These are phyloP conservation scores for Argopecten irradians DNA, from an alignment of 1,140 invertebrate genomes.

Conservation along the genomic window DNA sequence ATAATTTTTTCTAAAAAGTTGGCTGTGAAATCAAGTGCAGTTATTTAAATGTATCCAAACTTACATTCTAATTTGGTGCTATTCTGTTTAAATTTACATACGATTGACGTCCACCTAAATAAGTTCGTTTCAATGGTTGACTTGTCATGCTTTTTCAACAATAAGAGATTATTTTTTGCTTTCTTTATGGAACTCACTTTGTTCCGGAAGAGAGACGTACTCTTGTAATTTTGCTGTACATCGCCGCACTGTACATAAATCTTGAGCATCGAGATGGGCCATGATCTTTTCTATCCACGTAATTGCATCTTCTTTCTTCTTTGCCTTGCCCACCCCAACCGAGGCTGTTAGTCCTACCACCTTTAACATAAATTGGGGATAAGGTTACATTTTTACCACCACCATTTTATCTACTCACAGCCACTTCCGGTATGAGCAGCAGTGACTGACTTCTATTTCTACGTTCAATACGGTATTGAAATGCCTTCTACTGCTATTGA, in stretches of 20 bases:
- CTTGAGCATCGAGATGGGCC: constrained; percentile 70
- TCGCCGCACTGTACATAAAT: constrained; percentile 59
- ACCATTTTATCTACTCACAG: too few species aligned
- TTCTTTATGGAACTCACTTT: constrained; percentile 46
- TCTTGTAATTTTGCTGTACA: constrained; percentile 45
- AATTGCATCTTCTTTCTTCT: constrained; percentile 55
- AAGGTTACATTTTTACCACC: not conserved
- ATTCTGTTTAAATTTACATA: too few species aligned
- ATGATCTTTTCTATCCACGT: constrained; percentile 65
- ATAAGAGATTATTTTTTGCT: too few species aligned
- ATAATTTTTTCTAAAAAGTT: too few species aligned
- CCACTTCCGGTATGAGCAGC: not conserved
- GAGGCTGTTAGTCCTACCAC: constrained; percentile 76
- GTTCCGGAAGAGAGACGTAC: constrained; percentile 56
- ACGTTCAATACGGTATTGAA: too few species aligned
- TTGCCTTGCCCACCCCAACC: constrained; percentile 73
- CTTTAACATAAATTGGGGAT: constrained; percentile 49
- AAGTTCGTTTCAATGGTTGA: too few species aligned
- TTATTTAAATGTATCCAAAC: too few species aligned
- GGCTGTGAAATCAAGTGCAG: too few species aligned
- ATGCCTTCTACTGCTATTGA: too few species aligned
- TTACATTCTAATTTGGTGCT: too few species aligned
- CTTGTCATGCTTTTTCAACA: too few species aligned
- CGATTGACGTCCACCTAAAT: too few species aligned
- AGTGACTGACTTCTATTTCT: not conserved